Evolutionary conservation across 1,140 invertebrate genomes (phyloP).

Genomic region (Magallana gigas): DNA sequence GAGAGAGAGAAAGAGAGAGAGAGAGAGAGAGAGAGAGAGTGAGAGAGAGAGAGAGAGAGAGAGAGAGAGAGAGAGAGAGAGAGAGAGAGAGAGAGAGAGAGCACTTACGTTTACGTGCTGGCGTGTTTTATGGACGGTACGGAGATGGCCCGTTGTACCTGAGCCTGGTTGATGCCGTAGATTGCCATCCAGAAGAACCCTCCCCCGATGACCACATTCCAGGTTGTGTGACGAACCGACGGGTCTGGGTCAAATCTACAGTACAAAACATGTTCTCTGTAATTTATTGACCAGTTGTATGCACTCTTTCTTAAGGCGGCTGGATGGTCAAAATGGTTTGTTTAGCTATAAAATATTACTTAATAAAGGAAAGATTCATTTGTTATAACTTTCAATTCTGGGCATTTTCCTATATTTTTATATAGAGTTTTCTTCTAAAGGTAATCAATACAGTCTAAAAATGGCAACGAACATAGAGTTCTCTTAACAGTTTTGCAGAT

Average conservation of each 20-base stretch:
- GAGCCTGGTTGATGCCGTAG: slow-evolving; percentile 94
- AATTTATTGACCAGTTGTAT: too few relatives aligned
- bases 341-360: too few relatives aligned
- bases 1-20: background rate
- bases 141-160: slow-evolving; percentile 94
- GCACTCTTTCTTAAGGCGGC: too few relatives aligned
- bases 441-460: too few relatives aligned
- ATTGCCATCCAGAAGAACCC: slow-evolving; percentile 92
- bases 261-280: background rate
- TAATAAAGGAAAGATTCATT: too few relatives aligned
- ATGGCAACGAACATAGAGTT: too few relatives aligned
- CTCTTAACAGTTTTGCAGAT: too few relatives aligned
- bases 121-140: slow-evolving; percentile 85
- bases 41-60: background rate
- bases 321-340: too few relatives aligned
- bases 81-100: background rate
- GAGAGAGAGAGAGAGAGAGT: background rate
- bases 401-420: too few relatives aligned
- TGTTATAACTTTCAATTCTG: too few relatives aligned
- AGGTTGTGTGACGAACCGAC: slow-evolving; percentile 91
- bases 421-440: too few relatives aligned
- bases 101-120: slow-evolving; percentile 83
- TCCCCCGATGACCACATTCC: slow-evolving; percentile 92
- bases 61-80: background rate
- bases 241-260: slow-evolving; percentile 85